A percentile compares a stretch with the other conserved stretches of the same genome.
These are phyloP conservation scores for Carollia perspicillata DNA, from an alignment of 2,113 vertebrate genomes.

Conservation along the genomic window DNA sequence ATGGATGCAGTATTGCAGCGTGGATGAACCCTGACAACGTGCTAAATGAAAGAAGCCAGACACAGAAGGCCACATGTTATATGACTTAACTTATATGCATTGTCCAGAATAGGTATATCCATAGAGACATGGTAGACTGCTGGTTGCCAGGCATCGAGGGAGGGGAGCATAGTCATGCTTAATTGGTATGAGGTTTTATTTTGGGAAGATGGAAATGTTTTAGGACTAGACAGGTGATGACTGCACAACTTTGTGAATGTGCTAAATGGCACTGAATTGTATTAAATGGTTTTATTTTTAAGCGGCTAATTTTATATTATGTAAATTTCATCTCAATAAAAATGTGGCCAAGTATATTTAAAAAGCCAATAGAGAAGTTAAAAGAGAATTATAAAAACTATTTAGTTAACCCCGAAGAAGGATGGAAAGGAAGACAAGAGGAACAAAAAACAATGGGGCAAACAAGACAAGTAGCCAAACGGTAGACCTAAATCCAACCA, in stretches of 20 bases:
- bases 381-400: neutral
- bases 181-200: neutral
- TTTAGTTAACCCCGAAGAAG: neutral
- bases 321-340: neutral
- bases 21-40: neutral
- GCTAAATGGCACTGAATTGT: neutral
- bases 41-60: neutral
- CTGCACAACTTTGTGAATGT: neutral
- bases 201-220: neutral
- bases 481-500: neutral
- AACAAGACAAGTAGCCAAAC: neutral
- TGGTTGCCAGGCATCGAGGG: neutral
- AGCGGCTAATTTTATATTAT: neutral
- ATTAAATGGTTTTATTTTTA: neutral
- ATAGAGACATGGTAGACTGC: neutral
- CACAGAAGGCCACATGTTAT: neutral
- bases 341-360: neutral
- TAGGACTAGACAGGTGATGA: neutral
- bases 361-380: neutral
- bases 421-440: neutral
- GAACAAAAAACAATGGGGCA: neutral
- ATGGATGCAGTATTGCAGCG: too few species aligned
- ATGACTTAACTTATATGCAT: neutral
- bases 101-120: neutral
- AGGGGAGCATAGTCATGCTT: neutral